Percentiles rank a stretch among this genome's conserved stretches.
Evolutionary conservation across 2,888 invertebrate genomes (phyloP).

Genomic region (Tyria jacobaeae): DNA sequence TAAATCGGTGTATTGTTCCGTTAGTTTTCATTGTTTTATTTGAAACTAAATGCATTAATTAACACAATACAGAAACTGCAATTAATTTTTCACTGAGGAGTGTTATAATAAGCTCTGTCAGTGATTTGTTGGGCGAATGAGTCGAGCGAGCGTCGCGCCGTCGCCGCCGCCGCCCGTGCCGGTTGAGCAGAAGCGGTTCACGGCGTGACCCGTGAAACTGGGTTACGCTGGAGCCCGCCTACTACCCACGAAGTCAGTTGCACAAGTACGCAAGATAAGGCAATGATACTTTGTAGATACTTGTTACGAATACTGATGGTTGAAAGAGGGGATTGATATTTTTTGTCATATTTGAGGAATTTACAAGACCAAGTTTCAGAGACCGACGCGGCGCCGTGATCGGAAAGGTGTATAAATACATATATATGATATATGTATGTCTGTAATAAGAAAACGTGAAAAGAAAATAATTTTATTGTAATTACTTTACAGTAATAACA

Average conservation of each 20-base stretch:
- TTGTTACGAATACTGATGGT: conserved; percentile 21
- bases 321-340: background rate
- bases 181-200: conserved; percentile 45
- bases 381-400: too few species aligned
- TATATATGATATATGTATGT: too few species aligned
- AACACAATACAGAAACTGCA: background rate
- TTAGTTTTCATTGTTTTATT: too few species aligned
- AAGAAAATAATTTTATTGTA: too few species aligned
- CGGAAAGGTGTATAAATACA: too few species aligned
- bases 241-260: conserved; percentile 42
- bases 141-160: too few species aligned
- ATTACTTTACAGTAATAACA: too few species aligned
- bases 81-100: background rate
- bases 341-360: background rate
- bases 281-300: conserved; percentile 31
- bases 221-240: conserved; percentile 58
- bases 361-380: too few species aligned
- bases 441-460: too few species aligned
- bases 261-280: conserved; percentile 33
- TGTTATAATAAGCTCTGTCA: conserved; percentile 38
- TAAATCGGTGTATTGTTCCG: background rate
- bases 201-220: conserved; percentile 66
- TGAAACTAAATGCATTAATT: too few species aligned
- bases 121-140: conserved; percentile 54
- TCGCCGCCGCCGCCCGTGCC: conserved; percentile 37